Base-by-base conservation (phyloP, 2,888 invertebrate genomes). In the Nematopogon swammerdamellus region DNA sequence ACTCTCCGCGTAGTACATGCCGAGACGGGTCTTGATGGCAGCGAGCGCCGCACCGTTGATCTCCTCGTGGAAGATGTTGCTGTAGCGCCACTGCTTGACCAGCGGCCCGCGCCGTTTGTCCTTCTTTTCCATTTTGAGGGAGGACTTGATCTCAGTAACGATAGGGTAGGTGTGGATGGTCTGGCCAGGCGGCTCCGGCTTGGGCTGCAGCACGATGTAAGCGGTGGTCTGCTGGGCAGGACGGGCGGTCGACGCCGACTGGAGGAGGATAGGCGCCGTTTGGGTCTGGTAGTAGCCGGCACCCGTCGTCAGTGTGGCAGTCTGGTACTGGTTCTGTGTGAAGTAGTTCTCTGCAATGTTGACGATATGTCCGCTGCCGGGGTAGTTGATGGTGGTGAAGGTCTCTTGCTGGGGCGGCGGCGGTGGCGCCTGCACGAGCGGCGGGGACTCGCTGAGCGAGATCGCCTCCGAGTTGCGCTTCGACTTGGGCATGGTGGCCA, bases 51-150 rank as follows among this genome's bases (percentile, higher is more conserved):
- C 76, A 42, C 80, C 80, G 63, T 80, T 80, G 3, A 81, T 80
- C 59, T 80, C 80, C 60, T 82, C 81, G 63, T 82, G 82, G 55
- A 82, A 82, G 57, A 82, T 76, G 58, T 81, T 81, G 17, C 80
- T 80, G 55, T 82, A 82, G 53, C 82, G 67, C 82, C 82, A 82
- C 53, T 82, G 82, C 57, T 82, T 82, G 0, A 82, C 80, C 44
- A 74, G 57, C 46, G 81, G 79, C 3, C 81, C 76, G 53, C 67
- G 67, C 57, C 67, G 72, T 56, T 71, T 68, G 53, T 77, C 72
- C 55, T 72, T 79, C 47, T 64, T 60, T 18, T 59, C 55, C 54
- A 30, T 50, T 47, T 70, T 70, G 1, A 60, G 45, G n/a, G n/a
- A 45, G 20, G 3, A 43, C 46, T 18, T 49, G 49, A n/a, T 46